These are phyloP conservation scores for Theodoxus fluviatilis DNA, from an alignment of 2,888 invertebrate species.

Conservation along the genomic window DNA sequence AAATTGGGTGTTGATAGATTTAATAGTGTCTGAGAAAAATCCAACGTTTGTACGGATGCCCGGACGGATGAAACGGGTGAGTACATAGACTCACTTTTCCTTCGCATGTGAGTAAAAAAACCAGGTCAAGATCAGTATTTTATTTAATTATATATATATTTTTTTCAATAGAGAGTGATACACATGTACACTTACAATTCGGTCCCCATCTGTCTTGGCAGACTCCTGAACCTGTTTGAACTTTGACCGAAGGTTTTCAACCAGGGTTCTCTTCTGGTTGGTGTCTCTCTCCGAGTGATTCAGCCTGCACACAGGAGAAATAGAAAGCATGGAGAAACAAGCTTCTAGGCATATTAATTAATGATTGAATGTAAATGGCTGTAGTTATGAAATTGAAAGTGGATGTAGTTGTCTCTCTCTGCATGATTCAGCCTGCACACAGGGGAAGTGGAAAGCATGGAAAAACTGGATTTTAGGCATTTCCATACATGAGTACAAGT, in stretches of 20 bases:
- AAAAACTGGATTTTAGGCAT: not conserved
- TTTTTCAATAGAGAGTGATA: too few relatives aligned
- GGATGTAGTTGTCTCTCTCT: conserved; percentile 54
- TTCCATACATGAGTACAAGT: not conserved
- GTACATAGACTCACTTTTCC: too few relatives aligned
- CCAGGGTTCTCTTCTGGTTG: conserved; percentile 58
- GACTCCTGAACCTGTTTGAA: conserved; percentile 55
- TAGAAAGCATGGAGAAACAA: not conserved
- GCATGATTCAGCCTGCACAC: conserved; percentile 52
- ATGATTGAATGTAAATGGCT: not conserved
- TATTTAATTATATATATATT: not conserved
- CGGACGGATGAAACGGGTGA: too few relatives aligned
- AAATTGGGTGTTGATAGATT: too few relatives aligned
- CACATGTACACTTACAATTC: conserved; percentile 57
- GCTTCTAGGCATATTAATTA: not conserved
- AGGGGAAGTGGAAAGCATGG: too few relatives aligned
- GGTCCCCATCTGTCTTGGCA: conserved; percentile 54
- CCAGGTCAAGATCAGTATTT: not conserved
- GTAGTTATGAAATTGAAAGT: not conserved
- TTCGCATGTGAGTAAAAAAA: too few relatives aligned
- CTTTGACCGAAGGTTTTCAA: conserved; percentile 58
- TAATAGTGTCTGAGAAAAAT: too few relatives aligned
- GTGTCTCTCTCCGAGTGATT: conserved; percentile 59
- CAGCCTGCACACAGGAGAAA: conserved; percentile 52
- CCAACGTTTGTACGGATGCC: too few relatives aligned